Conservation (phyloP, 2,113 vertebrate genomes). For the Pterocles burchelli region DNA sequence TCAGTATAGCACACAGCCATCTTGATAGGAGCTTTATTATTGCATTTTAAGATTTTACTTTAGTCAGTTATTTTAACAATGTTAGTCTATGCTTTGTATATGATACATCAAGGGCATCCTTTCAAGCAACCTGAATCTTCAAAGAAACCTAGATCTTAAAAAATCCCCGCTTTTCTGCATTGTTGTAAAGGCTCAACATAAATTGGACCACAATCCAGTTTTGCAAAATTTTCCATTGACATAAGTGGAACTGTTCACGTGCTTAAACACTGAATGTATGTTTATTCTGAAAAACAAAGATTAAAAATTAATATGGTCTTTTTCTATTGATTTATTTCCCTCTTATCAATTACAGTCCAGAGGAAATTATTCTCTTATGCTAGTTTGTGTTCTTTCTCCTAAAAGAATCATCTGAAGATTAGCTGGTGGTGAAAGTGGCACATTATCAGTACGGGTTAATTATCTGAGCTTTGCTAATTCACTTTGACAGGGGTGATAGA, state of each 20-base stretch:
- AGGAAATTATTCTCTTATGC: background rate
- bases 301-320: background rate
- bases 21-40: background rate
- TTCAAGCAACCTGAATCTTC: background rate
- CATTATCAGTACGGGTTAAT: background rate
- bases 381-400: background rate
- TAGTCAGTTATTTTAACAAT: background rate
- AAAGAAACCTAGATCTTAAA: background rate
- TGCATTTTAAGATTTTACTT: background rate
- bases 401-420: background rate
- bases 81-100: background rate
- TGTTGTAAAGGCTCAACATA: background rate
- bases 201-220: background rate
- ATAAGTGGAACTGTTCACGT: background rate
- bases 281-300: background rate
- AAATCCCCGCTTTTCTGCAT: rapidly evolving
- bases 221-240: background rate
- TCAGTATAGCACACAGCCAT: background rate
- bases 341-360: background rate
- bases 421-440: background rate
- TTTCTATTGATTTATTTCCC: background rate
- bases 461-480: background rate
- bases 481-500: background rate
- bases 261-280: background rate
- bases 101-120: background rate